phyloP scores from a whole-genome alignment of 1,140 invertebrate genomes.

The Leguminivora glycinivorella region DNA sequence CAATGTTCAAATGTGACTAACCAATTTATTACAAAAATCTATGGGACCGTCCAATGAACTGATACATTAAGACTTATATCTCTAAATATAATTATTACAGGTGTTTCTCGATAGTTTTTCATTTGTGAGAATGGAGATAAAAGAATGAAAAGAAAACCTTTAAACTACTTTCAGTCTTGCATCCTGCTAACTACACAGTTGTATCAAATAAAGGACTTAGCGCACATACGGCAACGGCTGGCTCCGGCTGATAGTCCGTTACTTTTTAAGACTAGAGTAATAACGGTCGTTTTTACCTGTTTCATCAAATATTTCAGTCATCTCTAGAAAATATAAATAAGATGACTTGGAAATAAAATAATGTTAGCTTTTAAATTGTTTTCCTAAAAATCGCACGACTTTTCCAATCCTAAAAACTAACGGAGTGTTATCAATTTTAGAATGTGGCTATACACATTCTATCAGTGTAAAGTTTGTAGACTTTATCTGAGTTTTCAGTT shows the following conservation, averaged over 20 bases:
- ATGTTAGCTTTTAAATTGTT: no score
- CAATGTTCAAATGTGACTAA: neutral
- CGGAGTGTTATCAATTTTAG: no score
- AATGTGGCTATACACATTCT: no score
- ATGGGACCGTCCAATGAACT: neutral
- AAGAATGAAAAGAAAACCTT: neutral
- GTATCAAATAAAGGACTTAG: neutral
- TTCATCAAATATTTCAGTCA: no score
- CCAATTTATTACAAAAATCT: neutral
- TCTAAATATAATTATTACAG: neutral
- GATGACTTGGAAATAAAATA: no score
- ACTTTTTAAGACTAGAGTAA: no score
- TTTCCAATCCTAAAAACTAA: no score
- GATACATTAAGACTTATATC: neutral
- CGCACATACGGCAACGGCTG: neutral
- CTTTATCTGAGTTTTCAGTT: neutral
- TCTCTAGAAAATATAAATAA: no score
- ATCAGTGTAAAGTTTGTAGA: no score
- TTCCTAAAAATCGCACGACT: no score
- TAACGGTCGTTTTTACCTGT: no score
- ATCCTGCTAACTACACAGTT: neutral
- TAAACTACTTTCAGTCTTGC: constrained; percentile 7
- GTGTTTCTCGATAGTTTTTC: neutral
- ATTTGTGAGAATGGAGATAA: neutral
- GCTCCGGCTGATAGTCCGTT: neutral